Percentiles rank a stretch among this genome's conserved stretches.
Evolutionary conservation across 2,888 invertebrate species (phyloP).

Genomic region (Cyclophora albipunctata): DNA sequence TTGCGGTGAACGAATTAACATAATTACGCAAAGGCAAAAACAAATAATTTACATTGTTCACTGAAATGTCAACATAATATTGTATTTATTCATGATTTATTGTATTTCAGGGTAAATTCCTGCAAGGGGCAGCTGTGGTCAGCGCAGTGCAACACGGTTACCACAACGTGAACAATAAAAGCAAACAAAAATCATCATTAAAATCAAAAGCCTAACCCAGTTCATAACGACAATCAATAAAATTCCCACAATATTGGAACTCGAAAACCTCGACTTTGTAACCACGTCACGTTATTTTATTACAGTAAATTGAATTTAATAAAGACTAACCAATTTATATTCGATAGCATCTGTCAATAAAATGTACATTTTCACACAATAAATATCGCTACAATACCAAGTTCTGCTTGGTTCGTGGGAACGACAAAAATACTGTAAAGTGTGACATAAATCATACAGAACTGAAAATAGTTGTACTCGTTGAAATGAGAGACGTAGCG

Average conservation of each 20-base stretch:
- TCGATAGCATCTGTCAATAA: background rate
- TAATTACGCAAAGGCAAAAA: too few relatives aligned
- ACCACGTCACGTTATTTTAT: too few relatives aligned
- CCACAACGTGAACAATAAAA: constrained; percentile 22
- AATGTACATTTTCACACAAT: constrained; percentile 5
- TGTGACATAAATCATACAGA: constrained; percentile 24
- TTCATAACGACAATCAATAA: too few relatives aligned
- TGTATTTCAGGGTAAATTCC: constrained; percentile 33
- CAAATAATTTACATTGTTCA: too few relatives aligned
- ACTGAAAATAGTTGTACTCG: constrained; percentile 17
- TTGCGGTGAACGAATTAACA: too few relatives aligned
- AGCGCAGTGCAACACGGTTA: constrained; percentile 33
- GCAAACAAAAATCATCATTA: constrained; percentile 20
- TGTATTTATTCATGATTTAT: too few relatives aligned
- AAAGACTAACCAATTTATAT: too few relatives aligned
- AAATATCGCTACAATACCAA: constrained; percentile 16
- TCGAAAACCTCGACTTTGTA: too few relatives aligned
- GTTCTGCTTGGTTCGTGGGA: constrained; percentile 1
- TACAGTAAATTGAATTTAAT: too few relatives aligned
- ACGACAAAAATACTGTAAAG: background rate
- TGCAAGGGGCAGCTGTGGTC: constrained; percentile 33
- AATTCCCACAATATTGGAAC: too few relatives aligned
- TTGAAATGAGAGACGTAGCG: constrained; percentile 27
- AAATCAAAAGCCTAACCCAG: too few relatives aligned
- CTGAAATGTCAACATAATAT: too few relatives aligned